Evolutionary conservation across 2,113 vertebrate species (phyloP).

Genomic region (Macquaria ambigua): DNA sequence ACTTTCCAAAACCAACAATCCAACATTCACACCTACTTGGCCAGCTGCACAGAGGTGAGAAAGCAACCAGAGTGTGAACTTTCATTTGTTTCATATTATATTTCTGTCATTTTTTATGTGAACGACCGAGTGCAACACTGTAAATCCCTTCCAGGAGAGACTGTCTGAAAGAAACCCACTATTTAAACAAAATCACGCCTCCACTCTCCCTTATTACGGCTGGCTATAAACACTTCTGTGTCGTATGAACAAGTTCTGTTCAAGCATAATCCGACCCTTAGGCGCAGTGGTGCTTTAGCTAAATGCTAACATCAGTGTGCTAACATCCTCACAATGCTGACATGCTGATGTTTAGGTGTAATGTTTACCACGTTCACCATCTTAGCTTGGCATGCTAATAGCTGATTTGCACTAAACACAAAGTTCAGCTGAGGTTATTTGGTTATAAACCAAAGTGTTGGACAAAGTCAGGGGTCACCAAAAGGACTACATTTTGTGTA

Average conservation of each 20-base stretch:
- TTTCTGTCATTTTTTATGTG: neutral
- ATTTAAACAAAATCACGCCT: neutral
- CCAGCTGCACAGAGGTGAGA: slow-evolving; percentile 10
- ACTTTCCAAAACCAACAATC: neutral
- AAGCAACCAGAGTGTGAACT: slow-evolving; percentile 21
- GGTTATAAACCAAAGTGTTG: too few species aligned
- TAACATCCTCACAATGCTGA: too few species aligned
- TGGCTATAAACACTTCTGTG: neutral
- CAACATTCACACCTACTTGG: slow-evolving; percentile 8
- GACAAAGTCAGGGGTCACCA: too few species aligned
- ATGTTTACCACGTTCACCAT: too few species aligned
- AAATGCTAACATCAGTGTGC: too few species aligned
- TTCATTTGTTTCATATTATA: neutral
- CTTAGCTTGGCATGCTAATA: too few species aligned
- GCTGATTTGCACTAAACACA: too few species aligned
- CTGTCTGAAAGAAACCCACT: neutral
- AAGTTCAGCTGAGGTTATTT: too few species aligned
- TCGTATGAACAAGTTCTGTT: neutral
- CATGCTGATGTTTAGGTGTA: neutral
- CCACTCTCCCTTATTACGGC: neutral
- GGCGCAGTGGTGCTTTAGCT: too few species aligned
- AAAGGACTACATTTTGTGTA: too few species aligned
- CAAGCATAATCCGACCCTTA: neutral
- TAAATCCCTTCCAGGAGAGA: neutral
- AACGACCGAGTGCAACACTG: neutral